Conservation (phyloP, 2,888 invertebrate species). For the Netelia inedita region DNA sequence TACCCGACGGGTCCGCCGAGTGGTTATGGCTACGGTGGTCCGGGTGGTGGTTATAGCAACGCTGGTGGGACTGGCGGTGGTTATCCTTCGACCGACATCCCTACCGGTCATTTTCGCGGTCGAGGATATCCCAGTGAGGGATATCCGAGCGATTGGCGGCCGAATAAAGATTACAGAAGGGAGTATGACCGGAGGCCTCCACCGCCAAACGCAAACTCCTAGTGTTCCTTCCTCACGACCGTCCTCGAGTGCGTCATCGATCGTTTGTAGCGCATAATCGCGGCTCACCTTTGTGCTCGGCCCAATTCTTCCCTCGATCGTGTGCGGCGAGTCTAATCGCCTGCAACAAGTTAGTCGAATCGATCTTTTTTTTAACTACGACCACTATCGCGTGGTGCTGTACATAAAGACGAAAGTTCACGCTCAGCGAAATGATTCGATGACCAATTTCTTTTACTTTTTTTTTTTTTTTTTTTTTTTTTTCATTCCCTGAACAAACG, state of each 20-base stretch:
- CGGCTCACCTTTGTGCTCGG: neutral
- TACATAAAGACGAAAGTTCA: slow-evolving; percentile 60
- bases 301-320: slow-evolving; percentile 10
- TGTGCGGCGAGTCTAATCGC: neutral
- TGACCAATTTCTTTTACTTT: slow-evolving; percentile 20
- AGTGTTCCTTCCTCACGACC: slow-evolving; percentile 81
- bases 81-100: slow-evolving; percentile 82
- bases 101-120: slow-evolving; percentile 80
- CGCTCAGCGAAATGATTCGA: slow-evolving; percentile 35
- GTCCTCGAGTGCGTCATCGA: slow-evolving; percentile 80
- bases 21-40: slow-evolving; percentile 82
- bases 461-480: slow-evolving; percentile 43
- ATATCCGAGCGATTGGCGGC: slow-evolving; percentile 85
- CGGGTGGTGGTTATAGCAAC: slow-evolving; percentile 77
- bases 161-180: slow-evolving; percentile 86
- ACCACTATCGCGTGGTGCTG: slow-evolving; percentile 54
- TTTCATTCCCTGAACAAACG: slow-evolving; percentile 22
- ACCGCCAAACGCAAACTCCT: slow-evolving; percentile 86
- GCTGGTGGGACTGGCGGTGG: slow-evolving; percentile 85
- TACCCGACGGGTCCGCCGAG: slow-evolving; percentile 85
- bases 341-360: slow-evolving; percentile 24
- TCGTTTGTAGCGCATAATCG: slow-evolving; percentile 71
- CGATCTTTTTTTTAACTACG: slow-evolving; percentile 42
- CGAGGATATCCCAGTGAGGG: slow-evolving; percentile 81
- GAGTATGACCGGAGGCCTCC: slow-evolving; percentile 90